Conservation (phyloP, 1,140 invertebrate species). For the Pachypsylla venusta region DNA sequence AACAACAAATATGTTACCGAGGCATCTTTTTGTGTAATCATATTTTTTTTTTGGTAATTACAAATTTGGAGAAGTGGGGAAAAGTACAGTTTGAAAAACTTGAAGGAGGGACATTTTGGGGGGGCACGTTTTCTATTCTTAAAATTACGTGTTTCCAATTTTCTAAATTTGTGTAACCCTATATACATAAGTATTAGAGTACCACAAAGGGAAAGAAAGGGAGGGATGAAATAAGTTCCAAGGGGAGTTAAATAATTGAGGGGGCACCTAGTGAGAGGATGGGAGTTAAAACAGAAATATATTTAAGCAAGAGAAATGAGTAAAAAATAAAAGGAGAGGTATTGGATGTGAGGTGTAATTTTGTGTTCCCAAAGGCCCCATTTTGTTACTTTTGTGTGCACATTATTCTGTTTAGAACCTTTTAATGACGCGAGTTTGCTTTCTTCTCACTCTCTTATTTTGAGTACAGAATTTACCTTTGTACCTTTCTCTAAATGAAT, state of each 20-base stretch:
- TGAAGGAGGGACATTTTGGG: too few species aligned
- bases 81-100: too few species aligned
- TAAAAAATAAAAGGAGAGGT: not conserved
- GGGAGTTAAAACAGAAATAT: not conserved
- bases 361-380: slow-evolving; percentile 1
- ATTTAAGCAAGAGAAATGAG: not conserved
- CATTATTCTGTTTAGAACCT: not conserved
- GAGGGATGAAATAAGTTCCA: not conserved
- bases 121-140: too few species aligned
- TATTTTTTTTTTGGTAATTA: too few species aligned
- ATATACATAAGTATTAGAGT: not conserved
- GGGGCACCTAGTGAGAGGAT: not conserved
- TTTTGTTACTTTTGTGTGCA: slow-evolving; percentile 4
- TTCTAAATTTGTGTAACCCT: too few species aligned
- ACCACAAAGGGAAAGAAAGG: not conserved
- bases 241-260: not conserved
- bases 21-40: too few species aligned
- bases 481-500: too few species aligned
- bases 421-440: not conserved
- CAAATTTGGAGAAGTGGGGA: too few species aligned
- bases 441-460: too few species aligned
- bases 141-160: too few species aligned
- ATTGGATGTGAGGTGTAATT: not conserved
- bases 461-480: too few species aligned
- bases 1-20: too few species aligned